A percentile compares a stretch with the other conserved stretches of the same genome.
Evolutionary conservation across 2,797 vertebrate species (phyloP).

Genomic region (Limosa lapponica): DNA sequence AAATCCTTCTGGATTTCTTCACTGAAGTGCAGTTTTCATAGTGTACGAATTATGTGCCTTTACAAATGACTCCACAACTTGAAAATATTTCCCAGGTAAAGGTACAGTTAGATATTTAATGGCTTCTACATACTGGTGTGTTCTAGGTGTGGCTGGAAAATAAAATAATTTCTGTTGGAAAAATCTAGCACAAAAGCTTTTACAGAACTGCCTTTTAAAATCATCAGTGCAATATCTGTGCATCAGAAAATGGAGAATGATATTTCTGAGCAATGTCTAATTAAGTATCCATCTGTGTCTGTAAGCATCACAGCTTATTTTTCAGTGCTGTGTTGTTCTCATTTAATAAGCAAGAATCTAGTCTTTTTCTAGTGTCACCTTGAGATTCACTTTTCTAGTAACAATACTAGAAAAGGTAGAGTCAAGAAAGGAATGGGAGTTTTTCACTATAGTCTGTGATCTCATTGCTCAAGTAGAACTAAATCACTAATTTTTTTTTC

Average conservation of each 20-base stretch:
- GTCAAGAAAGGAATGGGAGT: not conserved
- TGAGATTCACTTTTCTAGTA: not conserved
- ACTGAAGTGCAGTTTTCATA: not conserved
- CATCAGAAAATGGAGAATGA: not conserved
- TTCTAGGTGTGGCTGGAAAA: not conserved
- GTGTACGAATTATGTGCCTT: not conserved
- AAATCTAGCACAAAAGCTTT: not conserved
- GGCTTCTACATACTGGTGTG: not conserved
- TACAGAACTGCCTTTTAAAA: not conserved
- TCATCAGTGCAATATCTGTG: not conserved
- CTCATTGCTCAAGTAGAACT: not conserved
- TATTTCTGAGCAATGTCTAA: not conserved
- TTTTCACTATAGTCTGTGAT: not conserved
- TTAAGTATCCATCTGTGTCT: not conserved
- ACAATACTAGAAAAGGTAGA: not conserved
- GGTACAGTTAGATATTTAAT: not conserved
- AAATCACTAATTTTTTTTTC: not conserved
- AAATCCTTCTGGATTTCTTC: not conserved
- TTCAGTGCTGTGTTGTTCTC: not conserved
- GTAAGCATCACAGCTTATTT: not conserved
- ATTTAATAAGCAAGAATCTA: not conserved
- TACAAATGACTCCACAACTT: not conserved
- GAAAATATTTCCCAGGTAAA: not conserved
- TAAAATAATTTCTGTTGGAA: not conserved
- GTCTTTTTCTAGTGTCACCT: not conserved